Conservation (phyloP, 2,797 vertebrate genomes). For the Gallinago solitaria region DNA sequence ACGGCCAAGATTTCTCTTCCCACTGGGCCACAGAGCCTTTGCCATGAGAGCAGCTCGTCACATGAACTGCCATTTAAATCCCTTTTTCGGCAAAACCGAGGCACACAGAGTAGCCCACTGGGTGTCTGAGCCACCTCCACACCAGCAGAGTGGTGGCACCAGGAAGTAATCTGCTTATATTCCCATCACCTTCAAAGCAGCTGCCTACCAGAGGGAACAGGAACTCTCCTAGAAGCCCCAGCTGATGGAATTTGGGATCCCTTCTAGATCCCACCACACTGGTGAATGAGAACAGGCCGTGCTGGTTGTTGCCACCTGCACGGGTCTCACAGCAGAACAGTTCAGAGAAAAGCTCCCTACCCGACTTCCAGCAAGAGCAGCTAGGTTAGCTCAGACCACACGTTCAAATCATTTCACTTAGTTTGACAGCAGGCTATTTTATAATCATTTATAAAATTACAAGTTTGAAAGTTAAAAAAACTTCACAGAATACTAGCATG, state of each 20-base stretch:
- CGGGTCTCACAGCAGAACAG: background rate
- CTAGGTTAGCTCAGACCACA: rapidly evolving
- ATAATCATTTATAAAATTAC: background rate
- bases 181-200: background rate
- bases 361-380: background rate
- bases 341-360: background rate
- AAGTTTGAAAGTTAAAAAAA: background rate
- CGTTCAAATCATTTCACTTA: rapidly evolving
- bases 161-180: background rate
- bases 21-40: background rate
- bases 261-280: background rate
- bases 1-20: background rate
- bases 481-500: background rate
- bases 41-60: background rate
- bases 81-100: background rate
- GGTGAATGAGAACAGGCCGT: background rate
- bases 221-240: background rate
- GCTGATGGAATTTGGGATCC: background rate
- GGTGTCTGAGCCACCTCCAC: background rate
- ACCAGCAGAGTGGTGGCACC: background rate
- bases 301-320: background rate
- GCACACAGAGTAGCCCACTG: background rate
- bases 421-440: background rate
- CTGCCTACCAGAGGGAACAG: background rate
- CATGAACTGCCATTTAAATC: background rate